Base-by-base conservation (phyloP, 2,797 vertebrate genomes). In the Sebastes reedi region DNA sequence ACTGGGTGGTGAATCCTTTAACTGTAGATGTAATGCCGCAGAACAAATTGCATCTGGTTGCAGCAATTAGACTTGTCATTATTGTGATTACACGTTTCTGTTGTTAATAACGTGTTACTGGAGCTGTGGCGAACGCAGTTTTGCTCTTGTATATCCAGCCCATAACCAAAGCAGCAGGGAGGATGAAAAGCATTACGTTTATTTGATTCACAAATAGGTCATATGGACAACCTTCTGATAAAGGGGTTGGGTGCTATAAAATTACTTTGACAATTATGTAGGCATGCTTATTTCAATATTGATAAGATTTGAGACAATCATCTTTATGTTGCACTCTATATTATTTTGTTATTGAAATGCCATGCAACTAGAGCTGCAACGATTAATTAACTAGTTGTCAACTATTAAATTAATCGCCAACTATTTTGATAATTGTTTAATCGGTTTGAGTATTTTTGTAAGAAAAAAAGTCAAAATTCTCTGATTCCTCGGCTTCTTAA, bases 11-110 rank as follows among this genome's bases (percentile, higher is more conserved):
- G 39, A 42, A 60, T 67, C n/a, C 60, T 60, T 42, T 42, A 60
- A 70, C 36, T 34, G 54, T 3, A 62, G n/a, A 64, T 70, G 39
- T 56, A 36, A 67, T 66, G 30, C 67, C 55, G 13, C 54, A 32
- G 32, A 85, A 80, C 69, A 80, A 86, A 84, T 54, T 79, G 61
- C 20, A 64, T 72, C 55, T 82, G 27, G 61, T 58, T 74, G 61
- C 80, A 82, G 50, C 67, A 86, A 92, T 84, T 84, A 82, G 76
- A 82, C 70, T 65, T 80, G 56, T 83, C 32, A 81, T 85, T 82
- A 85, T 59, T 79, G 60, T 87, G 77, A 93, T 92, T 64, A 78
- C 83, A 90, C 4, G 77, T 83, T 83, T 90, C 66, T 67, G 60
- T 30, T 39, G 34, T 34, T 88, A 90, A 89, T 85, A 74, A 85